Conservation (phyloP, 2,888 invertebrate species). For the Polyommatus iphigenia region DNA sequence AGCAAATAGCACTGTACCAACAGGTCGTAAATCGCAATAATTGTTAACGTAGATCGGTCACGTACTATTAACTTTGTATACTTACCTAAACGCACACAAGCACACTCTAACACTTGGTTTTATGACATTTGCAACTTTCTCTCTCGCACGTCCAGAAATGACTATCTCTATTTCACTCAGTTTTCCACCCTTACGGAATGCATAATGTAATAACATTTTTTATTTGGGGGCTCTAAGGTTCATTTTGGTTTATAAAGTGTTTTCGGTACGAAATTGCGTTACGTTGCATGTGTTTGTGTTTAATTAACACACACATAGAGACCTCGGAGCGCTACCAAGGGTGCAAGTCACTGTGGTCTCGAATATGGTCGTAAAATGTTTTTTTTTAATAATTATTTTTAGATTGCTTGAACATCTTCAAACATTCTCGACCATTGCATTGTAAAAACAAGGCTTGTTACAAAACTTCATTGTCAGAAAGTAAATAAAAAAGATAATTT, state of each 20-base stretch:
- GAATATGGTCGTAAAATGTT: not conserved
- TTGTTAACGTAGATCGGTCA: slow-evolving; percentile 3
- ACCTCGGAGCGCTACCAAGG: slow-evolving; percentile 35
- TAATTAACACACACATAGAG: slow-evolving; percentile 56
- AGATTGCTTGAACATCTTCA: not conserved
- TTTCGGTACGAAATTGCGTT: slow-evolving; percentile 22
- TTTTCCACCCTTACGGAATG: not conserved
- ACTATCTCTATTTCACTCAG: not conserved
- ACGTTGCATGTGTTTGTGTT: slow-evolving; percentile 56
- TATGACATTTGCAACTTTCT: not conserved
- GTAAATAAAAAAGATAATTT: too few species aligned
- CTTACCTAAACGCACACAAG: slow-evolving; percentile 14
- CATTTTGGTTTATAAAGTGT: not conserved
- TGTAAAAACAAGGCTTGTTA: too few species aligned
- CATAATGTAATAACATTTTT: not conserved
- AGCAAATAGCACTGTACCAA: not conserved
- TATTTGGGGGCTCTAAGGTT: not conserved
- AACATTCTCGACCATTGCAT: not conserved
- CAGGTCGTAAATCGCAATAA: slow-evolving; percentile 15
- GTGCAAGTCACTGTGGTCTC: slow-evolving; percentile 31
- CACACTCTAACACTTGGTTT: not conserved
- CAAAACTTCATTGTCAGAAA: too few species aligned
- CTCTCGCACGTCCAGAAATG: not conserved
- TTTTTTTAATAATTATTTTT: not conserved
- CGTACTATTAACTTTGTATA: slow-evolving; percentile 15